Percentiles rank a stretch among this genome's conserved stretches.
These are phyloP conservation scores for Anas bahamensis DNA, from an alignment of 2,797 vertebrate genomes.

Conservation along the genomic window DNA sequence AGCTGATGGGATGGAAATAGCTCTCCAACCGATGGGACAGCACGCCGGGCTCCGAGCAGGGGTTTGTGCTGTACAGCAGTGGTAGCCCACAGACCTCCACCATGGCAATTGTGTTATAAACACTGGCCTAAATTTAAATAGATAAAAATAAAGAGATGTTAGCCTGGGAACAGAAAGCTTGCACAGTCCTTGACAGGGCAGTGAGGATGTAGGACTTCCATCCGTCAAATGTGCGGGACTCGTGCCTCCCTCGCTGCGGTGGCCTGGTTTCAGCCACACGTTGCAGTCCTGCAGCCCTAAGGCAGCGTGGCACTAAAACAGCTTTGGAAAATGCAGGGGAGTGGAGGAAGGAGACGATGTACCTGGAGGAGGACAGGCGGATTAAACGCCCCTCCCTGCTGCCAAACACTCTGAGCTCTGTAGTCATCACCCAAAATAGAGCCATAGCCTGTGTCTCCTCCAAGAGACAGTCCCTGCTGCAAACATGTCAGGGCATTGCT, in stretches of 20 bases:
- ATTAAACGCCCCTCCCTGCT: not conserved
- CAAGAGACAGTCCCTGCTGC: not conserved
- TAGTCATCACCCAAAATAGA: slow-evolving; percentile 12
- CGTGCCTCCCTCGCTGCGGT: not conserved
- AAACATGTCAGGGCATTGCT: not conserved
- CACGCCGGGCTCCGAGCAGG: not conserved
- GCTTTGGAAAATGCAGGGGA: not conserved
- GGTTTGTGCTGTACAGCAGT: not conserved
- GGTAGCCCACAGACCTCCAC: not conserved
- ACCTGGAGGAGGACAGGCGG: slow-evolving; percentile 22
- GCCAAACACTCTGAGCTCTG: not conserved
- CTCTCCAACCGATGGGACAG: not conserved
- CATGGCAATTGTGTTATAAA: not conserved
- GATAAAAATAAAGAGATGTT: not conserved
- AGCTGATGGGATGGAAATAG: not conserved
- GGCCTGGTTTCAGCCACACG: not conserved
- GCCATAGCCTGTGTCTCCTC: not conserved
- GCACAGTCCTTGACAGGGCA: not conserved
- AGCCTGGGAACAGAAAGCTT: not conserved
- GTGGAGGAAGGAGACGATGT: not conserved
- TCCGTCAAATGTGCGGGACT: not conserved
- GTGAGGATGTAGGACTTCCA: not conserved
- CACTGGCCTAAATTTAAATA: not conserved
- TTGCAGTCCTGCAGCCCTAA: not conserved
- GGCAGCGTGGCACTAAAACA: not conserved